Base-by-base conservation (phyloP, 2,113 vertebrate genomes). In the Datnioides undecimradiatus region DNA sequence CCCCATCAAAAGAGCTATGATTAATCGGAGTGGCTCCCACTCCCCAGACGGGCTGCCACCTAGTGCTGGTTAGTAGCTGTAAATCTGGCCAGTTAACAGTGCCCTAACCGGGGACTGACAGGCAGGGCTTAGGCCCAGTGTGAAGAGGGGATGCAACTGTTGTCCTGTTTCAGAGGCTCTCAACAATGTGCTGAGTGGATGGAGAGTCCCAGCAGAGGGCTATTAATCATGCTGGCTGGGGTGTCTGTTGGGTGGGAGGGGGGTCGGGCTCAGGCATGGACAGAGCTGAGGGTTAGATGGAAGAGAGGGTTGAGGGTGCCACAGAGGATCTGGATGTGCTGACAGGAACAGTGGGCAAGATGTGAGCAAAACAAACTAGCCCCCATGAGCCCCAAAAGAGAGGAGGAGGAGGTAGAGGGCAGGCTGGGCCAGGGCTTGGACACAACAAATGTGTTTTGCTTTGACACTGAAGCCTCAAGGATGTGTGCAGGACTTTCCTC, bases 41-140 rank as follows among this genome's bases (percentile, higher is more conserved):
- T 73, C 40, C 48, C 85, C 82, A 79, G 86, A 77, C 84, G 83
- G 36, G n/a, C 90, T 91, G 90, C 88, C 91, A 93, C 90, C 90
- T 90, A 93, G 84, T 34, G 65, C 83, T 95, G 91, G 90, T 90
- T 93, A 90, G 88, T 89, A 91, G 94, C 87, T 95, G 94, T 96
- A 96, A 97, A 97, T 97, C 94, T 95, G 92, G 59, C 81, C 86
- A 89, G 93, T 95, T 96, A 95, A 95, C 93, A 72, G 86, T 76
- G 75, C 74, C 91, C 94, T 94, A 96, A 96, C 94, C 89, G 79
- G 91, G 88, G 90, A 94, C 92, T 96, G 95, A 96, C 95, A 96
- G 95, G 80, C 89, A 71, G 76, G 93, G 92, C 90, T 96, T 96
- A 95, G 52, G 85, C 87, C 79, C 92, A 54, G 90, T 94, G 93